Evolutionary conservation across 2,113 vertebrate genomes (phyloP), one percentile per base, ranked within the genome.

Genomic region (Ascaphus truei): DNA sequence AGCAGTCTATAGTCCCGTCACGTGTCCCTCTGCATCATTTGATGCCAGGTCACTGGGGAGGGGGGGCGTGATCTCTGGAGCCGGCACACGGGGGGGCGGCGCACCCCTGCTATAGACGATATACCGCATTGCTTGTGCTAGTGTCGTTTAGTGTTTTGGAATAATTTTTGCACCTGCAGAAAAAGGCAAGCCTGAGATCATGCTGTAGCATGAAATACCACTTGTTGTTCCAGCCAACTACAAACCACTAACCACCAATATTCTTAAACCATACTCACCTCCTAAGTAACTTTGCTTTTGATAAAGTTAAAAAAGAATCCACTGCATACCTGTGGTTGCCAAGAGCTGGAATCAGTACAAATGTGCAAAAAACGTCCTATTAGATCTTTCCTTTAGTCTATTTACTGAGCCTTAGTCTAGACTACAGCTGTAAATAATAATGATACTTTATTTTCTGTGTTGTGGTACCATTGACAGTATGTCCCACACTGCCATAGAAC

Each of bases 161-260:
- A 43, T n/a, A 16, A 56, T 23, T 56, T 29, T 29, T 67, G 23
- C 51, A 67, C 36, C 63, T 56, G 52, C 50, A 68, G 9, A 45
- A 25, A 33, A 47, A 7, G 22, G 5, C 26, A 20, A 31, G 3
- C 12, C 33, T 63, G 2, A 4, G 25, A n/a, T 29, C 64, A 33
- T 56, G 64, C 47, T 31, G 9, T 15, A 31, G 30, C 64, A 67
- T 31, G 64, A 56, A 3, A 31, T 33, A 31, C 6, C 11, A 22
- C 13, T 45, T 47, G 51, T n/a, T 31, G 27, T 22, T 67, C 52
- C 23, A 45, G 37, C 7, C 27, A 57, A 16, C 27, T 57, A 11
- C 12, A 67, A 56, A 57, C 52, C 48, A 39, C 25, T 22, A 66
- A 47, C 51, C 30, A 33, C 51, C 15, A 31, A 26, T 31, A 29